These are phyloP conservation scores for Eledona agricola DNA, from an alignment of 2,888 invertebrate genomes.

Conservation along the genomic window DNA sequence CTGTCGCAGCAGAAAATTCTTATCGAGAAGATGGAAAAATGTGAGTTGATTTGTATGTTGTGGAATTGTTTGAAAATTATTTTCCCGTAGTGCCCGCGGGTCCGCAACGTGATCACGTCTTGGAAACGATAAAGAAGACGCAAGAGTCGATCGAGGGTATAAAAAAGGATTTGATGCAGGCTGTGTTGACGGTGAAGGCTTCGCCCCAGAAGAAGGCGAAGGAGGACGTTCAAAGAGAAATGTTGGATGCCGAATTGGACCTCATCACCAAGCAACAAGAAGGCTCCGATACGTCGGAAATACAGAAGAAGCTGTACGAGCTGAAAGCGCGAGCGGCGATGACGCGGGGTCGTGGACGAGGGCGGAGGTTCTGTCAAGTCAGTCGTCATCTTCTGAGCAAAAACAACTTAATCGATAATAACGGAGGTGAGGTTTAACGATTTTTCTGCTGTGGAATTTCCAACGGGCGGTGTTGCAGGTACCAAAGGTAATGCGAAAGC, in stretches of 20 bases:
- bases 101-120: constrained; percentile 78
- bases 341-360: constrained; percentile 39
- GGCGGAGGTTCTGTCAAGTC: constrained; percentile 56
- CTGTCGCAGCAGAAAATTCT: constrained; percentile 87
- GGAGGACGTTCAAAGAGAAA: constrained; percentile 86
- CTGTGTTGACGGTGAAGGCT: constrained; percentile 59
- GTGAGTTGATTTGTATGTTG: constrained; percentile 58
- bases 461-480: constrained; percentile 39
- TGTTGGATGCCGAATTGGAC: constrained; percentile 91
- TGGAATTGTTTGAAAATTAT: constrained; percentile 3
- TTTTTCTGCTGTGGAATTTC: not conserved
- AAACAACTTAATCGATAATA: constrained; percentile 56
- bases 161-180: constrained; percentile 69
- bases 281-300: constrained; percentile 85
- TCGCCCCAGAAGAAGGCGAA: constrained; percentile 58
- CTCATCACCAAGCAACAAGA: constrained; percentile 88
- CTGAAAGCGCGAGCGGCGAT: constrained; percentile 67
- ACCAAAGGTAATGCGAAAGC: constrained; percentile 45
- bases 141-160: constrained; percentile 85
- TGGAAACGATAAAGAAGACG: constrained; percentile 82
- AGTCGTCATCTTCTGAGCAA: constrained; percentile 57
- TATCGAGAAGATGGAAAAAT: constrained; percentile 82
- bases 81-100: constrained; percentile 67
- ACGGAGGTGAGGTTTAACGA: constrained; percentile 28
- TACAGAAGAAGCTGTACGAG: constrained; percentile 80